phyloP scores from a whole-genome alignment of 1,140 invertebrate genomes.

The Drosophila nebulosa region DNA sequence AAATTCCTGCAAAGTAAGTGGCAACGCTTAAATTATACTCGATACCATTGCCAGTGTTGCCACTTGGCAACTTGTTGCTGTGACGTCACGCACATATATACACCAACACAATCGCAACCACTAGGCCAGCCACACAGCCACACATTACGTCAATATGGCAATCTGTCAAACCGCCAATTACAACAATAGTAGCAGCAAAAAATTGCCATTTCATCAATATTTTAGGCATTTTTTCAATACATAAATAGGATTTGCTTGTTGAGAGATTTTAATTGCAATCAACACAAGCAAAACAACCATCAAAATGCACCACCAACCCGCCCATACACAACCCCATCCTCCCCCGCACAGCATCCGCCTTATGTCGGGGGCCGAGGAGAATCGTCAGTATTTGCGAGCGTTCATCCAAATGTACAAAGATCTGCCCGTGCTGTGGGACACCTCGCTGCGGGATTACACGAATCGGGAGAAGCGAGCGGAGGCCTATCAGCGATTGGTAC shows the following conservation, averaged over 20 bases:
- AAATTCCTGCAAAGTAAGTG: too few species aligned
- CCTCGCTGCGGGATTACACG: conserved; percentile 71
- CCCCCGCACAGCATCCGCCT: conserved; percentile 38
- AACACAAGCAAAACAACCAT: conserved; percentile 2
- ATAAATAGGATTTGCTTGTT: conserved; percentile 19
- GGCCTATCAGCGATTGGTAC: conserved; percentile 69
- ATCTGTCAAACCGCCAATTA: conserved; percentile 73
- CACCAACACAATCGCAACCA: conserved; percentile 27
- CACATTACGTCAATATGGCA: conserved; percentile 74
- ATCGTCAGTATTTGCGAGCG: conserved; percentile 67
- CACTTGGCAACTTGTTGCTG: conserved; percentile 64
- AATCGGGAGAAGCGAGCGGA: conserved; percentile 75
- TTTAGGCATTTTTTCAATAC: conserved; percentile 24
- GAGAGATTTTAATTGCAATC: conserved; percentile 25
- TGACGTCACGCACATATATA: conserved; percentile 38
- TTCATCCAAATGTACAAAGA: conserved; percentile 76
- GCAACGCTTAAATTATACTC: too few species aligned
- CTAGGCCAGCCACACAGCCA: background rate
- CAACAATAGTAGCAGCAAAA: conserved; percentile 44
- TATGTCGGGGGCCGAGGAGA: conserved; percentile 73
- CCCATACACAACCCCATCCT: conserved; percentile 18
- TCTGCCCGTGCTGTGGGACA: conserved; percentile 74
- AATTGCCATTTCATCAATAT: conserved; percentile 73
- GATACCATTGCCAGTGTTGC: conserved; percentile 26
- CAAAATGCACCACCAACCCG: conserved; percentile 54